Evolutionary conservation across 2,888 invertebrate genomes (phyloP), one percentile per base, ranked within the genome.

Genomic region (Paralinhomoeus sp.): DNA sequence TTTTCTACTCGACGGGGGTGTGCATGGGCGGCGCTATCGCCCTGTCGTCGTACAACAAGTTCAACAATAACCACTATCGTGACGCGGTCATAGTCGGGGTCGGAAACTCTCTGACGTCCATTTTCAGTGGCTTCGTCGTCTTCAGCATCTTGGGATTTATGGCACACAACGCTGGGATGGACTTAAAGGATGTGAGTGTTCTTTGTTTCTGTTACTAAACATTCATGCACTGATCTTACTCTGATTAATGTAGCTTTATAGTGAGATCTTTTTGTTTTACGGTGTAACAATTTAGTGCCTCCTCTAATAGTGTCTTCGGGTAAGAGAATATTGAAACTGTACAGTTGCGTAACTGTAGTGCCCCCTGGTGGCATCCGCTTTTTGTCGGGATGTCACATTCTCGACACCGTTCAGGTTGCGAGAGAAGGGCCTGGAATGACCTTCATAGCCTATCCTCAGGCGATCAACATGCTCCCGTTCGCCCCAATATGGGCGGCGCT

Each of bases 81-180:
- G 48, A 48, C 38, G 46, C 48, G 13, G 15, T 48, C 21, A 44
- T 48, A n/a, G 45, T 48, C 34, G 41, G 39, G 15, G n/a, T 48
- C 23, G 46, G 46, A 20, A 48, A 48, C 41, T 46, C 46, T 23
- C 17, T 43, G 36, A 48, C 48, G 12, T 46, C 46, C 2, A 48
- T 48, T 24, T 47, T 46, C 42, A 43, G 43, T 27, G 48, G 48
- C 7, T 48, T 46, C 27, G 48, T 48, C 21, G 46, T 48, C 36
- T 48, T 48, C 41, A 46, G 45, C 38, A 48, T 48, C 24, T 41
- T 48, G 18, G 48, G 48, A 2, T 44, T 46, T 39, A 48, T 48
- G 48, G 48, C 48, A 13, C 15, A 42, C 22, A 24, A 18, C n/a
- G 39, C 35, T 42, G 37, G 40, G 22, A 47, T 37, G 2, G 43